Evolutionary conservation across 2,888 invertebrate genomes (phyloP).

Genomic region (Callyntrura sp.): DNA sequence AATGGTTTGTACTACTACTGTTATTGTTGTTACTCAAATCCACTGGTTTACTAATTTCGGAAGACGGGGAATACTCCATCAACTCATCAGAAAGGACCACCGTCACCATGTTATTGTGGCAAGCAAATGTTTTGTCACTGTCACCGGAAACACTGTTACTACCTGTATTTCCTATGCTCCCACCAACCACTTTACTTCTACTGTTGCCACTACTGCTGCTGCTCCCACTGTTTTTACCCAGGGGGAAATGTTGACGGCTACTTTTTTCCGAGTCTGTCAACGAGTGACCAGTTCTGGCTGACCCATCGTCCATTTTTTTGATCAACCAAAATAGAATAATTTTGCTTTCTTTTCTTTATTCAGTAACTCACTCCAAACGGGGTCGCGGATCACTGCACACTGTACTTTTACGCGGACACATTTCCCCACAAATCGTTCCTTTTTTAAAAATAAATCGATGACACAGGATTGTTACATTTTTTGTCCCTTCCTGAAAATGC

Average conservation of each 20-base stretch:
- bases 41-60: conserved; percentile 83
- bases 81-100: conserved; percentile 75
- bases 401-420: no score
- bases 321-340: conserved; percentile 27
- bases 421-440: no score
- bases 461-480: no score
- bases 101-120: conserved; percentile 68
- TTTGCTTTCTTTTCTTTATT: background rate
- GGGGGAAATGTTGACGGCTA: background rate
- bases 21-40: conserved; percentile 84
- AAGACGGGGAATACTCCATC: conserved; percentile 82
- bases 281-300: conserved; percentile 53
- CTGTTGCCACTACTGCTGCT: background rate
- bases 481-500: no score
- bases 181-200: conserved; percentile 42
- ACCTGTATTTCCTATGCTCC: conserved; percentile 41
- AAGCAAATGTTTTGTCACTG: conserved; percentile 56
- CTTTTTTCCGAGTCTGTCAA: conserved; percentile 70
- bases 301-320: conserved; percentile 77
- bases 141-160: conserved; percentile 30
- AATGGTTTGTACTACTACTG: conserved; percentile 69
- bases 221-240: conserved; percentile 45
- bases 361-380: background rate
- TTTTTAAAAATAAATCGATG: no score
- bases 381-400: background rate